phyloP scores from a whole-genome alignment of 2,113 vertebrate genomes.

The Aspidoscelis tigris region DNA sequence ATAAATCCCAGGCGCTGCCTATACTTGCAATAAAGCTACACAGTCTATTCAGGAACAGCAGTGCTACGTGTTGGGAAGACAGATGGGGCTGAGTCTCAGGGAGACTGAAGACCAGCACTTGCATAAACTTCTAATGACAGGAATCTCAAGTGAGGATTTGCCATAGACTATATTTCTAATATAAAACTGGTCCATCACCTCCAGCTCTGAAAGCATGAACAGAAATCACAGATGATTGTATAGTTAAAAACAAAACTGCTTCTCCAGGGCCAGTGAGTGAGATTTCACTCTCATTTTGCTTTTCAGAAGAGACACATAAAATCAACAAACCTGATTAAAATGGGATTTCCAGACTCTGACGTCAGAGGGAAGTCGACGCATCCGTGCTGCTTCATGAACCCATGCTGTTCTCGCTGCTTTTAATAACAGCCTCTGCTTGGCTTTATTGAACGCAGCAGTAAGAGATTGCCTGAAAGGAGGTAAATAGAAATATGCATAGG shows the following conservation, averaged over 20 bases:
- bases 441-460: constrained; percentile 34
- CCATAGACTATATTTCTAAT: neutral
- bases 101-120: neutral
- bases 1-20: neutral
- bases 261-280: neutral
- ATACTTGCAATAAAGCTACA: neutral
- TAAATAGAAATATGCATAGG: constrained; percentile 28
- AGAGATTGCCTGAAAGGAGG: constrained; percentile 23
- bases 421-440: constrained; percentile 33
- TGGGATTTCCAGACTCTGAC: constrained; percentile 70
- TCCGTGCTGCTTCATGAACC: constrained; percentile 35
- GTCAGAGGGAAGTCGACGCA: constrained; percentile 64
- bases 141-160: neutral
- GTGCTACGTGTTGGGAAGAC: neutral
- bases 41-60: neutral
- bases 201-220: neutral
- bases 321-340: constrained; percentile 62
- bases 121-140: neutral
- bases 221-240: constrained; percentile 2
- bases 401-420: constrained; percentile 27
- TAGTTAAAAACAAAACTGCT: constrained; percentile 19
- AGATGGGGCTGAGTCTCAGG: neutral
- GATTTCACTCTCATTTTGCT: constrained; percentile 7
- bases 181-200: neutral
- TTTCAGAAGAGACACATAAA: constrained; percentile 26